Evolutionary conservation across 2,888 invertebrate genomes (phyloP), one percentile per base, ranked within the genome.

Genomic region (Leptogaster cylindrica): DNA sequence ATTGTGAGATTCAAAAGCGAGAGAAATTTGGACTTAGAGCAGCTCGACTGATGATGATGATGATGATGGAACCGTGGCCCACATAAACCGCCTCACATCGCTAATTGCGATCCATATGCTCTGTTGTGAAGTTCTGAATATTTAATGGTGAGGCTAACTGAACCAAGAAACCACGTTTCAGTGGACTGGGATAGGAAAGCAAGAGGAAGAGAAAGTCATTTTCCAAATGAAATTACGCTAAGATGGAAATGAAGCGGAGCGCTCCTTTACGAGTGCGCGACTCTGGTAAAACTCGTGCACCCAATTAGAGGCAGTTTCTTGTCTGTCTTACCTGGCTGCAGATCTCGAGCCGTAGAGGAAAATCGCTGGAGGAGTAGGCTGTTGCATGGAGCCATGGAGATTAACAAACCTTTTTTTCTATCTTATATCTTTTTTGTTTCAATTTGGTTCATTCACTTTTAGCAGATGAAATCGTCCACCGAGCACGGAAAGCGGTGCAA

Each of bases 161-260:
- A 31, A 8, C 6, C 31, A 31, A 31, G 31, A 31, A 31, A 28
- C 25, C 20, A 23, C 50, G n/a, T 4, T 25, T 25, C 23, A 25
- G 25, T 50, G 50, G 28, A 50, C 12, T 23, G 50, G 23, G 28
- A 25, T 50, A 14, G 27, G 31, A 55, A 55, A 55, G 36, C 55
- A 55, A 55, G 36, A 39, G 36, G 55, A 55, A 55, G 36, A 55
- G 55, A 36, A 39, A 55, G 36, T 55, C 33, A 55, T 33, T 55
- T 55, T 39, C 55, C 12, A 36, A 55, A 55, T 20, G 55, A 55
- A 48, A 41, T 18, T 41, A 5, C 41, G n/a, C 14, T 14, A 41
- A 41, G 1, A 14, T 41, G 41, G 41, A 16, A 1, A 41, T 41
- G 48, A 23, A n/a, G 28, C 46, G 20, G 46, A n/a, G 46, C 46